Base-by-base conservation (phyloP, 2,113 vertebrate species). In the Bufo bufo region DNA sequence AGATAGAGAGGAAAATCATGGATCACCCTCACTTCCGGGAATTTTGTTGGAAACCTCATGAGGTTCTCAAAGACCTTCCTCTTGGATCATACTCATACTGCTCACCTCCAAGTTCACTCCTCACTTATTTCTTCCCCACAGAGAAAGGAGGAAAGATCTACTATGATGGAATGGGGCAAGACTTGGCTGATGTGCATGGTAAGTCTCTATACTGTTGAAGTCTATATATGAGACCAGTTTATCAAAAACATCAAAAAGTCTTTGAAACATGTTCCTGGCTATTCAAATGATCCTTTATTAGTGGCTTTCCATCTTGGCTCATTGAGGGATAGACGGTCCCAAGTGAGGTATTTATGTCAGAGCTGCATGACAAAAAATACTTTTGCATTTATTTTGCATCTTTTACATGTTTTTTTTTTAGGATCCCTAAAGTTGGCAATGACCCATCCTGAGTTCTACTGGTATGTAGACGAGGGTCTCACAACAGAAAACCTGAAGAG, bases 401-500 rank as follows among this genome's bases (percentile, higher is more conserved):
- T 19, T 45, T 20, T 63, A 3, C 7, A 20, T n/a, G n/a, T 50
- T 19, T 2, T 63, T 74, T 0, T 77, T 66, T 0, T 92, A 99
- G 98, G 98, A 69, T 97, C 98, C 65, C 92, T 99, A 84, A 96
- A 97, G 84, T 92, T 99, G 94, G 98, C 98, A 87, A 99, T 99
- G 95, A 99, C 98, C 23, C 98, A 99, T 92, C 98, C 98, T 0
- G 97, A 99, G 90, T 99, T 99, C 94, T 99, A 99, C 94, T 99
- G 98, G 97, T 99, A 98, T 0, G 98, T 99, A 92, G 98, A 99
- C 0, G 98, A 99, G 92, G 95, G 93, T 0, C 93, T 99, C 63
- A 97, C 97, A 0, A 97, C 96, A 0, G 97, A 97, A 92, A 96
- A 94, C 90, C 96, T 95, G 91, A 97, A 96, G 89, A 99, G 98